phyloP scores from a whole-genome alignment of 1,140 invertebrate species.

The Hycleus phaleratus region DNA sequence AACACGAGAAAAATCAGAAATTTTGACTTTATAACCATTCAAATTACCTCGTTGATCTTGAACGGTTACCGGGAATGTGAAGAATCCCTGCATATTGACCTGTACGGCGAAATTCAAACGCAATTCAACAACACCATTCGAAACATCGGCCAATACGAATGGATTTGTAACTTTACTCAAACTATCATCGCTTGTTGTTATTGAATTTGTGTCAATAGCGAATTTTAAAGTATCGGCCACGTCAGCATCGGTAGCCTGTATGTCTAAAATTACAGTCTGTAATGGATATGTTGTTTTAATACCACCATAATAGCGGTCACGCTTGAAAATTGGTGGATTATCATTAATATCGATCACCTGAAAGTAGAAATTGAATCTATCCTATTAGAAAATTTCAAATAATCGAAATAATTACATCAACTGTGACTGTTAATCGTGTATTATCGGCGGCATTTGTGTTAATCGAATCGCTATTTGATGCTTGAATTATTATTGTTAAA shows the following conservation, averaged over 20 bases:
- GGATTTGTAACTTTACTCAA: not conserved
- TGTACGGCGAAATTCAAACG: conserved; percentile 40
- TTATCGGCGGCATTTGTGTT: not conserved
- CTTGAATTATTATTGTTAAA: conserved; percentile 40
- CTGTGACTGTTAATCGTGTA: conserved; percentile 1
- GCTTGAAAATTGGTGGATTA: not conserved
- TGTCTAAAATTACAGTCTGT: not conserved
- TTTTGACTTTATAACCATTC: not conserved
- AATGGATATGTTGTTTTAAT: not conserved
- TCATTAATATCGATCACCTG: conserved; percentile 51
- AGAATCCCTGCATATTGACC: conserved; percentile 31
- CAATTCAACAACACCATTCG: conserved; percentile 15
- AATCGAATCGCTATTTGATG: conserved; percentile 34
- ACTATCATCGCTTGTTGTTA: not conserved
- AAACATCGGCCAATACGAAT: not conserved
- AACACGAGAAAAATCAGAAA: conserved; percentile 30
- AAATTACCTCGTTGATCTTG: conserved; percentile 1
- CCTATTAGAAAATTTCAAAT: not conserved
- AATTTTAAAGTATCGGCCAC: not conserved
- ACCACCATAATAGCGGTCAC: not conserved
- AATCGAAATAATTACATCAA: conserved; percentile 8
- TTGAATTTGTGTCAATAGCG: not conserved
- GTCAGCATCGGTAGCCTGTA: not conserved
- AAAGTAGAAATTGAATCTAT: conserved; percentile 28
- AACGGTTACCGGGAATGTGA: conserved; percentile 12